Evolutionary conservation across 1,140 invertebrate genomes (phyloP).

Genomic region (Brachionus sp.): DNA sequence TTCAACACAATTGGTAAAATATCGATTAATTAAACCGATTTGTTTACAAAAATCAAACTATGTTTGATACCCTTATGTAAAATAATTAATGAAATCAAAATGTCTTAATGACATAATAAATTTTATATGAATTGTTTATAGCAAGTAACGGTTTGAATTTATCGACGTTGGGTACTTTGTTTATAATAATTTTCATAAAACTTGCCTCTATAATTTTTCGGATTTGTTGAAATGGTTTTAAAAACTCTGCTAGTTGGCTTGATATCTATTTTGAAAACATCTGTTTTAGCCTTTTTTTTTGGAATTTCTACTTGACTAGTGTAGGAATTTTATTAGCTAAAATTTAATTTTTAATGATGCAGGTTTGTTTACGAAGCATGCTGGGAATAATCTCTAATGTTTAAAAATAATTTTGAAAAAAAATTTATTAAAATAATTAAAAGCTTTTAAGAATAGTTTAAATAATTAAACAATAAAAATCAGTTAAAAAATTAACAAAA

Average conservation of each 20-base stretch:
- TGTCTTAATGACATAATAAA: neutral
- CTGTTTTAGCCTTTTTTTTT: neutral
- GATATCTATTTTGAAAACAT: neutral
- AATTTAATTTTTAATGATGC: neutral
- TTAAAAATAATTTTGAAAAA: neutral
- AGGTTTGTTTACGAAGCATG: neutral
- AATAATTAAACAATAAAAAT: neutral
- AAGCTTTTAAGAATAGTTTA: neutral
- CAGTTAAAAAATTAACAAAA: neutral
- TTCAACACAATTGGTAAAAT: neutral
- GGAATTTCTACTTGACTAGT: neutral
- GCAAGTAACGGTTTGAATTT: neutral
- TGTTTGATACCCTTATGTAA: neutral
- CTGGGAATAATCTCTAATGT: neutral
- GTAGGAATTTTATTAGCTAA: neutral
- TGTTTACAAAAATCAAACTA: neutral
- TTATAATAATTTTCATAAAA: neutral
- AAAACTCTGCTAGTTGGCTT: neutral
- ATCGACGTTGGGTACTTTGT: neutral
- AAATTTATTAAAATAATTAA: too few relatives aligned
- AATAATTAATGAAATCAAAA: slow-evolving; percentile 1
- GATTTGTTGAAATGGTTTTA: neutral
- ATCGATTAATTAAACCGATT: neutral
- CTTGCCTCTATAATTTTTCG: neutral
- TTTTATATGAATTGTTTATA: neutral